These are phyloP conservation scores for Drosophila melanosoma DNA, from an alignment of 2,888 invertebrate genomes.

Conservation along the genomic window DNA sequence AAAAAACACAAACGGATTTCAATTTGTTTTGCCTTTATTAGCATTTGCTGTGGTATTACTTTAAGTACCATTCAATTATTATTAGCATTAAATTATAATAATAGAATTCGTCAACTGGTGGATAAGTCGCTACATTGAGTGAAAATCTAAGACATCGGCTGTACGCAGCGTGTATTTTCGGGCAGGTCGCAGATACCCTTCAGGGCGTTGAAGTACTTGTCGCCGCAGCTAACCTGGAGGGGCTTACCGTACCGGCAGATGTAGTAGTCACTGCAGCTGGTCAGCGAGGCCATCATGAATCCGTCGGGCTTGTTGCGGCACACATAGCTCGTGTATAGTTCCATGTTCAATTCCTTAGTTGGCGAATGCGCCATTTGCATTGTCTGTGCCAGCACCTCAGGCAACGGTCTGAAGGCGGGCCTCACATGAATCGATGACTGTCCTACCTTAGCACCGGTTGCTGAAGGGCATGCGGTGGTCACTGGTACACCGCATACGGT, in stretches of 20 bases:
- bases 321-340: constrained; percentile 63
- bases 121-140: constrained; percentile 9
- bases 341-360: constrained; percentile 44
- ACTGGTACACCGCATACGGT: constrained; percentile 8
- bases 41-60: constrained; percentile 48
- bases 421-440: constrained; percentile 43
- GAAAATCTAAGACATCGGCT: constrained; percentile 39
- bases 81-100: constrained; percentile 6
- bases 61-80: constrained; percentile 5
- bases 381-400: constrained; percentile 12
- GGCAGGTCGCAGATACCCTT: constrained; percentile 81
- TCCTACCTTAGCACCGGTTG: constrained; percentile 11
- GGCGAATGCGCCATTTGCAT: constrained; percentile 13
- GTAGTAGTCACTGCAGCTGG: constrained; percentile 77
- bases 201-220: constrained; percentile 74
- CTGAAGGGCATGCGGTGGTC: neutral
- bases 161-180: constrained; percentile 75
- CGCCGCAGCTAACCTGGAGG: constrained; percentile 70
- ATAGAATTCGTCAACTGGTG: constrained; percentile 21
- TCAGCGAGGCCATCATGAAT: constrained; percentile 75
- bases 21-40: constrained; percentile 45
- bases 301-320: constrained; percentile 77
- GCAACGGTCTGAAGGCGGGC: constrained; percentile 46
- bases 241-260: constrained; percentile 75
- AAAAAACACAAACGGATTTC: neutral